Evolutionary conservation across 1,140 invertebrate species (phyloP).

Genomic region (Drosophila ficusphila): DNA sequence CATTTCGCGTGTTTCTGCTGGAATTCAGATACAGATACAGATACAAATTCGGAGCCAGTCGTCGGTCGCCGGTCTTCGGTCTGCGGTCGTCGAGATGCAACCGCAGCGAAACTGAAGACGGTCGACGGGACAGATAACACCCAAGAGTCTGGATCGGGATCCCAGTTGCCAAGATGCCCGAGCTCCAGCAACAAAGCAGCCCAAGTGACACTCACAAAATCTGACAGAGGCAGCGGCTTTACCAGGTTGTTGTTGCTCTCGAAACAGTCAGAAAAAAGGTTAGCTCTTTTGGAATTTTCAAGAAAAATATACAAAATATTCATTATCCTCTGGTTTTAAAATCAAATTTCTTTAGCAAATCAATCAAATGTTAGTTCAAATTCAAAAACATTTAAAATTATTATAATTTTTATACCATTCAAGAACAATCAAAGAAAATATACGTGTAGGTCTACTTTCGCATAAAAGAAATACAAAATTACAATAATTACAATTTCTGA

Average conservation of each 20-base stretch:
- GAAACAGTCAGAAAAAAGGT: background rate
- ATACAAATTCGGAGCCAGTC: slow-evolving; percentile 13
- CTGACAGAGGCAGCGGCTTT: slow-evolving; percentile 76
- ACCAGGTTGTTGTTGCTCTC: slow-evolving; percentile 29
- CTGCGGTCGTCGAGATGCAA: slow-evolving; percentile 31
- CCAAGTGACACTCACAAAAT: slow-evolving; percentile 83
- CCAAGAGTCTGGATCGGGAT: slow-evolving; percentile 45
- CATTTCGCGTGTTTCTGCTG: slow-evolving; percentile 76
- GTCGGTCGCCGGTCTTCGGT: background rate
- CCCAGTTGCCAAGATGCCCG: slow-evolving; percentile 10
- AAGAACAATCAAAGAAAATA: no score
- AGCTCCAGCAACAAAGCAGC: slow-evolving; percentile 51
- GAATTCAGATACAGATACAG: slow-evolving; percentile 53
- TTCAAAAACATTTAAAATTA: background rate
- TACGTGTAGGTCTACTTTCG: no score
- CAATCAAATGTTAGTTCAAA: background rate
- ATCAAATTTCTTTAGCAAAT: no score
- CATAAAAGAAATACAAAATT: no score
- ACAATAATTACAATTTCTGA: no score
- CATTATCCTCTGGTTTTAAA: no score
- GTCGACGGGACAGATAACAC: slow-evolving; percentile 74
- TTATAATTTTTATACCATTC: background rate
- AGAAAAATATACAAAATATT: background rate
- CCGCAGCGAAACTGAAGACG: slow-evolving; percentile 73
- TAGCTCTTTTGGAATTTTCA: no score